Conservation (phyloP, 2,113 vertebrate genomes). For the Eptesicus fuscus region DNA sequence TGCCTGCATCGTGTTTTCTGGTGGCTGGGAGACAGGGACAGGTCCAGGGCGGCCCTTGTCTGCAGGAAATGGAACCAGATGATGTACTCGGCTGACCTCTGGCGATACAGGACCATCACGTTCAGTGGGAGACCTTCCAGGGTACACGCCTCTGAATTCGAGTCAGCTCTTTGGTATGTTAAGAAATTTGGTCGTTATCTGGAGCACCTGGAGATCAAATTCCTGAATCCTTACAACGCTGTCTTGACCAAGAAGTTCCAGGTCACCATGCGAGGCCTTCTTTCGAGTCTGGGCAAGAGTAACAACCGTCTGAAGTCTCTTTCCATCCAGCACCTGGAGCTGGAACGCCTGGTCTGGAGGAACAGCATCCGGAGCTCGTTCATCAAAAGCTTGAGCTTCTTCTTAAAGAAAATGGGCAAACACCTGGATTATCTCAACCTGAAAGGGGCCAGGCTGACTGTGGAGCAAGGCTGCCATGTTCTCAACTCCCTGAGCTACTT, state of each 20-base stretch:
- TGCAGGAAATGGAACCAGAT: slow-evolving; percentile 81
- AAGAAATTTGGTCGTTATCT: slow-evolving; percentile 82
- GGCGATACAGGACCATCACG: slow-evolving; percentile 80
- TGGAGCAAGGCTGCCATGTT: slow-evolving; percentile 80
- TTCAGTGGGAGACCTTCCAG: slow-evolving; percentile 76
- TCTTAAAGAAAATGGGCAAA: slow-evolving; percentile 77
- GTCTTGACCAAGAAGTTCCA: slow-evolving; percentile 80
- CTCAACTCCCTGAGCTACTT: slow-evolving; percentile 77
- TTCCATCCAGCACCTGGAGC: slow-evolving; percentile 77
- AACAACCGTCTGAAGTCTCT: slow-evolving; percentile 76
- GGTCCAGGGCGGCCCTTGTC: slow-evolving; percentile 79
- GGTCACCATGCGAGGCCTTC: slow-evolving; percentile 74
- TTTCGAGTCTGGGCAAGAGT: slow-evolving; percentile 75
- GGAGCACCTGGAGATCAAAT: slow-evolving; percentile 80
- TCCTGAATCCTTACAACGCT: slow-evolving; percentile 74
- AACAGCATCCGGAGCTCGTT: slow-evolving; percentile 66
- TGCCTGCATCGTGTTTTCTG: slow-evolving; percentile 80
- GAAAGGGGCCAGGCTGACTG: slow-evolving; percentile 77
- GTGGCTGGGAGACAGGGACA: slow-evolving; percentile 79
- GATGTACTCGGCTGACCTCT: slow-evolving; percentile 80
- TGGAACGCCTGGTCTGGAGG: slow-evolving; percentile 80
- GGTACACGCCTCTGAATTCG: slow-evolving; percentile 46
- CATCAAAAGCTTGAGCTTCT: slow-evolving; percentile 77
- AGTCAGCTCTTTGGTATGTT: slow-evolving; percentile 77
- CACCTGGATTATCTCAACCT: slow-evolving; percentile 78